Percentiles rank a stretch among this genome's conserved stretches.
These are phyloP conservation scores for Meiosimyza platycephala DNA, from an alignment of 2,888 invertebrate genomes.

Conservation along the genomic window DNA sequence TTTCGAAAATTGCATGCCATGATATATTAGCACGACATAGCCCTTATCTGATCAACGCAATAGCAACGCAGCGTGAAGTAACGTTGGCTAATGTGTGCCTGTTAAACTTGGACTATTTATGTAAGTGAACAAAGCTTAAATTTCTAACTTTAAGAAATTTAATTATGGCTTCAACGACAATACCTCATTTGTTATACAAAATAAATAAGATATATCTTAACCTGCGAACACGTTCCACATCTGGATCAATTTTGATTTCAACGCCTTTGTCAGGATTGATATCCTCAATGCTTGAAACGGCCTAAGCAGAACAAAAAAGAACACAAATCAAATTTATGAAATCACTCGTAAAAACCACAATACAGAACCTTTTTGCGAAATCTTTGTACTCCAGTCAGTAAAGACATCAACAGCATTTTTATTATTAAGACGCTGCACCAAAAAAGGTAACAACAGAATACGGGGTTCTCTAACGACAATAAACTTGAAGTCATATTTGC, in stretches of 20 bases:
- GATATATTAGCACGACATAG: too few relatives aligned
- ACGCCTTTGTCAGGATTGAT: slow-evolving; percentile 45
- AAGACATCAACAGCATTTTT: slow-evolving; percentile 66
- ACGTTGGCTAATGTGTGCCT: too few relatives aligned
- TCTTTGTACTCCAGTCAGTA: slow-evolving; percentile 63
- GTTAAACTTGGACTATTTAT: too few relatives aligned
- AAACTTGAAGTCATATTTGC: slow-evolving; percentile 34
- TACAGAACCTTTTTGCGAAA: slow-evolving; percentile 57
- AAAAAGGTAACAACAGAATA: slow-evolving; percentile 63
- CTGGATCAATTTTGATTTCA: slow-evolving; percentile 64
- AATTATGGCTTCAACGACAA: too few relatives aligned
- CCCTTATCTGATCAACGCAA: too few relatives aligned
- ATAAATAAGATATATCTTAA: slow-evolving; percentile 39
- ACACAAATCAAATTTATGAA: not conserved
- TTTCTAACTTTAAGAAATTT: too few relatives aligned
- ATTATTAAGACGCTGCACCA: slow-evolving; percentile 64
- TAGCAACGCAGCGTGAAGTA: too few relatives aligned
- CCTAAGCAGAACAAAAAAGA: slow-evolving; percentile 50
- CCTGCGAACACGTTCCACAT: slow-evolving; percentile 70
- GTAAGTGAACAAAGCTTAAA: too few relatives aligned
- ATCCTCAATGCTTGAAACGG: slow-evolving; percentile 68
- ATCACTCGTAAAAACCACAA: too few relatives aligned
- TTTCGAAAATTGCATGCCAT: too few relatives aligned
- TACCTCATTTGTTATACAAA: too few relatives aligned
- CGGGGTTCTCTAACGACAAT: slow-evolving; percentile 59